These are phyloP conservation scores for Phylloscopus collybita DNA, from an alignment of 2,797 vertebrate genomes.

Conservation along the genomic window DNA sequence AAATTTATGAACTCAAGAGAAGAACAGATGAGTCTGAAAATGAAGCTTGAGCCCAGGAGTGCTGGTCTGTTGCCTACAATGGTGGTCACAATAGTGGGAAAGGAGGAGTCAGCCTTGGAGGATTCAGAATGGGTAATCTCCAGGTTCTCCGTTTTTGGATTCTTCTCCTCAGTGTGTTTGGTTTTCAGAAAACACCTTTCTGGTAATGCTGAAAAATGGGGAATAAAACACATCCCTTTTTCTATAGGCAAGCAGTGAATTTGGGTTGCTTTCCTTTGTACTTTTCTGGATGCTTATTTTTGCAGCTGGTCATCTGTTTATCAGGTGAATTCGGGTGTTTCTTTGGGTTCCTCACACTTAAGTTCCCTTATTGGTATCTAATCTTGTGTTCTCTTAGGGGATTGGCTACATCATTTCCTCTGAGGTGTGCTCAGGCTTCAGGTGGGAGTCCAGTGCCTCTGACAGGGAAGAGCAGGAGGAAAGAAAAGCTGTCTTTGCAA, in stretches of 20 bases:
- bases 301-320: background rate
- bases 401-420: background rate
- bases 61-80: rapidly evolving
- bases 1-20: background rate
- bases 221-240: background rate
- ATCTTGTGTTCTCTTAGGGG: background rate
- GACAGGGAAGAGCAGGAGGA: background rate
- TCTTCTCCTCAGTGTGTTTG: background rate
- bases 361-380: rapidly evolving
- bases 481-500: background rate
- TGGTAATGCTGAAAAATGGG: background rate
- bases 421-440: background rate
- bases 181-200: background rate
- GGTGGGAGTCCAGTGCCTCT: background rate
- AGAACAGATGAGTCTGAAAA: background rate
- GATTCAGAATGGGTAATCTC: background rate
- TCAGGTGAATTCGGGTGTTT: background rate
- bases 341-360: background rate
- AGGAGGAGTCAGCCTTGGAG: background rate
- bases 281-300: background rate
- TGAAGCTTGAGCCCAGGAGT: background rate
- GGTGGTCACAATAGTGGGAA: background rate
- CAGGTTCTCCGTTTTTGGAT: background rate
- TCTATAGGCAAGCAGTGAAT: background rate
- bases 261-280: background rate